Evolutionary conservation across 2,888 invertebrate genomes (phyloP).

Genomic region (Lasioglossum leucozonium): DNA sequence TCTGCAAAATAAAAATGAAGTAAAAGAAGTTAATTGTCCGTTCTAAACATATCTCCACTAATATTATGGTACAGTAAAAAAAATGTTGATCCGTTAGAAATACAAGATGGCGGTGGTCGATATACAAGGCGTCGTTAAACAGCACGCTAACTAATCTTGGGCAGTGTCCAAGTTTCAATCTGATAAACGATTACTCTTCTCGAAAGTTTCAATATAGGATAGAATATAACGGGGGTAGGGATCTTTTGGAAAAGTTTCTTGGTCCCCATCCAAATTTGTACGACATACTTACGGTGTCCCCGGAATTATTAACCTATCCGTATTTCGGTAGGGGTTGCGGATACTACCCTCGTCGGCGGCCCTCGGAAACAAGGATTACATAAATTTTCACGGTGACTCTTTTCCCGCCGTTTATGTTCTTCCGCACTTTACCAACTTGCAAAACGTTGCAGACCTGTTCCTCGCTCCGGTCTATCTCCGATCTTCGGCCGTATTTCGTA

Average conservation of each 20-base stretch:
- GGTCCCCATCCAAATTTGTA: constrained; percentile 57
- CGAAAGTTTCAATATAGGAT: constrained; percentile 44
- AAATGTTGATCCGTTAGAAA: not conserved
- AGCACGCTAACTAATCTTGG: constrained; percentile 53
- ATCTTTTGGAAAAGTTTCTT: constrained; percentile 55
- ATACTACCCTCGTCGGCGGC: no score
- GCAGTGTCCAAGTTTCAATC: constrained; percentile 43
- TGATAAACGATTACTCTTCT: constrained; percentile 47
- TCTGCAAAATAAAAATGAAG: no score
- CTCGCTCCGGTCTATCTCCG: constrained; percentile 28
- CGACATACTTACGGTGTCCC: constrained; percentile 44
- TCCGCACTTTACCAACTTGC: constrained; percentile 23
- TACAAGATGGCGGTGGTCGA: not conserved
- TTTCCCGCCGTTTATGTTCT: constrained; percentile 11
- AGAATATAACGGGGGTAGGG: constrained; percentile 28
- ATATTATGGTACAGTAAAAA: no score
- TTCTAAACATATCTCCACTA: no score
- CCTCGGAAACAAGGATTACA: constrained; percentile 25
- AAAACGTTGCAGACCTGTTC: constrained; percentile 19
- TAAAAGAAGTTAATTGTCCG: no score
- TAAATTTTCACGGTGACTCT: constrained; percentile 20
- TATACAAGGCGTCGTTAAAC: constrained; percentile 24
- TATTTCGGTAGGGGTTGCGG: constrained; percentile 31
- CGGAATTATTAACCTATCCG: constrained; percentile 54
- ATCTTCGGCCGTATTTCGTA: constrained; percentile 40